Conservation (phyloP, 2,113 vertebrate genomes). For the Dinomys branickii region DNA sequence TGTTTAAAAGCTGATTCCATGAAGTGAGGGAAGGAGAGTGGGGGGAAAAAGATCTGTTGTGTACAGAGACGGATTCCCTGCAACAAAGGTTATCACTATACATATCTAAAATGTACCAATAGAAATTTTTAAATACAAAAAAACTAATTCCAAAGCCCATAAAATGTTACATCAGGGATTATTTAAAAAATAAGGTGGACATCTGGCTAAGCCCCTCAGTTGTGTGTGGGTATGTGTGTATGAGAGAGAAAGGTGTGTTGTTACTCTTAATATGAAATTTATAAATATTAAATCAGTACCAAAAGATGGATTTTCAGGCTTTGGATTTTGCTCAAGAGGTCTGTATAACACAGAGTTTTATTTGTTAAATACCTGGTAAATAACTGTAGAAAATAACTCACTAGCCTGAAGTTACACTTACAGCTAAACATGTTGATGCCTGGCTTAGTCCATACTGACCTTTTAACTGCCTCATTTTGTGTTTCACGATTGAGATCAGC, state of each 20-base stretch:
- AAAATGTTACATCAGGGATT: neutral
- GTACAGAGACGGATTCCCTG: neutral
- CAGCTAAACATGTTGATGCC: neutral
- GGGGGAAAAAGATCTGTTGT: neutral
- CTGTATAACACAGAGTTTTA: neutral
- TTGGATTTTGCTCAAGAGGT: neutral
- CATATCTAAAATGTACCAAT: neutral
- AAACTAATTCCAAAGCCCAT: neutral
- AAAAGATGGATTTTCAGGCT: constrained; percentile 18
- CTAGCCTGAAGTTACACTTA: neutral
- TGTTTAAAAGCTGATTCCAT: neutral
- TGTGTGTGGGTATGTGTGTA: neutral
- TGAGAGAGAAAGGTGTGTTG: neutral
- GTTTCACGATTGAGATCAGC: constrained; percentile 79
- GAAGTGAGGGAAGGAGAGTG: neutral
- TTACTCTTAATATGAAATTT: constrained; percentile 43
- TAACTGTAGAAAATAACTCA: constrained; percentile 12
- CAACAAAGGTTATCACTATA: neutral
- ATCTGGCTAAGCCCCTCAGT: neutral
- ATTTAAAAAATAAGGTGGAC: neutral
- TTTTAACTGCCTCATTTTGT: constrained; percentile 82
- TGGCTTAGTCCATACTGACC: neutral
- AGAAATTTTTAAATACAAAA: neutral
- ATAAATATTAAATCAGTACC: constrained; percentile 19
- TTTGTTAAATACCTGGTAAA: neutral